These are phyloP conservation scores for Pachycephala philippinensis DNA, from an alignment of 2,113 vertebrate species.

Conservation along the genomic window DNA sequence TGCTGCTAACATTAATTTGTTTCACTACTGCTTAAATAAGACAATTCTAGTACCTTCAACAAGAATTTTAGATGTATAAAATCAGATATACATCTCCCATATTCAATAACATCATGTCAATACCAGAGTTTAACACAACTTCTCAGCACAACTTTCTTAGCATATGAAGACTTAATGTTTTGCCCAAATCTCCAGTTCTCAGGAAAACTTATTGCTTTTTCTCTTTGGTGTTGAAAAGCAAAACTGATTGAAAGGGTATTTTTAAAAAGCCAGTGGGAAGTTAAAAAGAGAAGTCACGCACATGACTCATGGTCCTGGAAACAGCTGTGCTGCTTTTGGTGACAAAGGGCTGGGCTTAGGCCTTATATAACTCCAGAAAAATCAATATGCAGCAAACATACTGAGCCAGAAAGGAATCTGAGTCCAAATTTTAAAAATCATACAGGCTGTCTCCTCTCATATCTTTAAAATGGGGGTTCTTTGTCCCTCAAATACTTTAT, in stretches of 20 bases:
- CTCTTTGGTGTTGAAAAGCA: background rate
- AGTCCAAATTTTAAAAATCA: background rate
- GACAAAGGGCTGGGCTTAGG: conserved; percentile 8
- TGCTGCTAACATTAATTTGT: background rate
- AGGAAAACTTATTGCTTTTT: background rate
- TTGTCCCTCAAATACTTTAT: background rate
- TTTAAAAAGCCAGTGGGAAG: conserved; percentile 51
- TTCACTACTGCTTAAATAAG: background rate
- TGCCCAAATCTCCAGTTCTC: background rate
- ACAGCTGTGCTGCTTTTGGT: conserved; percentile 46
- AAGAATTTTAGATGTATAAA: background rate
- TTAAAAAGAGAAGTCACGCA: conserved; percentile 36
- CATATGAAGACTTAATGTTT: background rate
- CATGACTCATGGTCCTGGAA: conserved; percentile 26
- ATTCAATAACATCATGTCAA: background rate
- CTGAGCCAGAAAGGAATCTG: background rate
- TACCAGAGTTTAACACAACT: background rate
- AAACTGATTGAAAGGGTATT: conserved; percentile 21
- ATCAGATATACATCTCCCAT: background rate
- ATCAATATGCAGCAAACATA: background rate
- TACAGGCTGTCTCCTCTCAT: background rate
- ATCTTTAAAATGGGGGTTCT: background rate
- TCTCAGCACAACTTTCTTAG: background rate
- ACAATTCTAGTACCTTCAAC: background rate
- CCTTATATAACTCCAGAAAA: conserved; percentile 6